These are phyloP conservation scores for Scotopteryx bipunctaria DNA, from an alignment of 2,888 invertebrate species.

Conservation along the genomic window DNA sequence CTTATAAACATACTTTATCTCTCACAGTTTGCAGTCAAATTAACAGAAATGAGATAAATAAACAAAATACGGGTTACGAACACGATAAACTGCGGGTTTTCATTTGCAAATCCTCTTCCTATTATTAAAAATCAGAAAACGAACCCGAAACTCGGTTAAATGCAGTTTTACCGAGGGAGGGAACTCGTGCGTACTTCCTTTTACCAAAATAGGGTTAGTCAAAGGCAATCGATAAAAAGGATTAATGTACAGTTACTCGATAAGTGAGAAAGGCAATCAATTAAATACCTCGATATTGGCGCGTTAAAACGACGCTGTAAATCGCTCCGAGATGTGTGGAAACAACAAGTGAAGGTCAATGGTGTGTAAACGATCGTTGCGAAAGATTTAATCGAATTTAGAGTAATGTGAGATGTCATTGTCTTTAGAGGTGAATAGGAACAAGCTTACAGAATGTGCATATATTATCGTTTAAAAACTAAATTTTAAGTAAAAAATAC, in stretches of 20 bases:
- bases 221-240: constrained; percentile 30
- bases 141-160: constrained; percentile 17
- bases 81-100: not conserved
- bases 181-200: constrained; percentile 61
- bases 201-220: constrained; percentile 42
- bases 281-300: constrained; percentile 41
- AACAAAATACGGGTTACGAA: not conserved
- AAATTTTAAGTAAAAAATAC: too few species aligned
- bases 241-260: constrained; percentile 40
- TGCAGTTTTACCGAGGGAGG: constrained; percentile 46
- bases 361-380: constrained; percentile 45
- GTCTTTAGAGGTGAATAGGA: constrained; percentile 6
- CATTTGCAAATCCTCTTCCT: not conserved
- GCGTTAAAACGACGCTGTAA: constrained; percentile 46
- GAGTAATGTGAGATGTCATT: constrained; percentile 37
- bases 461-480: too few species aligned
- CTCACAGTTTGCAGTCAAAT: too few species aligned
- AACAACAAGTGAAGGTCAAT: constrained; percentile 56
- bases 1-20: too few species aligned
- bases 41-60: too few species aligned
- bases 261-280: constrained; percentile 47
- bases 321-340: constrained; percentile 54
- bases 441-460: not conserved
- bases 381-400: constrained; percentile 49
- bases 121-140: constrained; percentile 15